phyloP scores from a whole-genome alignment of 2,888 invertebrate genomes.

The Heliconius aoede region DNA sequence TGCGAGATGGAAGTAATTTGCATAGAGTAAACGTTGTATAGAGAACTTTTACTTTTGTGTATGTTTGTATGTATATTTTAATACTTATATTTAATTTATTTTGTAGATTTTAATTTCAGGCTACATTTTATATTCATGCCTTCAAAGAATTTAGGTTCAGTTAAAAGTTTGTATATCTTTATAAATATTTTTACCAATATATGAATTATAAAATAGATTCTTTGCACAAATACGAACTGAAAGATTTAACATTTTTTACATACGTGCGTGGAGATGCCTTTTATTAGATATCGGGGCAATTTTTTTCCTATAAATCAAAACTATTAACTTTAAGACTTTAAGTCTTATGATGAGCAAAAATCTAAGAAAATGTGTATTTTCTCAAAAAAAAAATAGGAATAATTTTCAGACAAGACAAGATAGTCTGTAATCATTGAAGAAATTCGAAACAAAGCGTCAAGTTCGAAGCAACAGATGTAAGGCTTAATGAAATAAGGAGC shows the following conservation, averaged over 20 bases:
- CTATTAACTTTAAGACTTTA: too few species aligned
- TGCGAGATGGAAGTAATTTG: conserved; percentile 37
- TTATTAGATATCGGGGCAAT: too few species aligned
- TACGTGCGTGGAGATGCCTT: too few species aligned
- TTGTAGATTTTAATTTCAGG: neutral
- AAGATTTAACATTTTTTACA: neutral
- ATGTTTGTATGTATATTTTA: neutral
- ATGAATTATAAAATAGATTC: neutral
- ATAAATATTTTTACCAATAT: neutral
- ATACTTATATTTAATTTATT: conserved; percentile 2
- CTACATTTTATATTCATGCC: neutral
- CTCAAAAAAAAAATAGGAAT: neutral
- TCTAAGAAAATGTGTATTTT: neutral
- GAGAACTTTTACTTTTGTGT: conserved; percentile 8
- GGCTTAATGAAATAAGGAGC: conserved; percentile 65
- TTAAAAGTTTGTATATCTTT: neutral
- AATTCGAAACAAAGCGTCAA: conserved; percentile 69
- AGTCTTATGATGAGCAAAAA: too few species aligned
- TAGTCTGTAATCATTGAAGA: conserved; percentile 43
- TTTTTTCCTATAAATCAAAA: too few species aligned
- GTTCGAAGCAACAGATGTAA: conserved; percentile 71
- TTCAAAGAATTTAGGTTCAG: neutral
- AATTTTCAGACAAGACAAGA: neutral
- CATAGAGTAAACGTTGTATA: conserved; percentile 35
- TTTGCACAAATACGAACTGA: neutral